Evolutionary conservation across 2,888 invertebrate species (phyloP).

Genomic region (Dynastes maya): DNA sequence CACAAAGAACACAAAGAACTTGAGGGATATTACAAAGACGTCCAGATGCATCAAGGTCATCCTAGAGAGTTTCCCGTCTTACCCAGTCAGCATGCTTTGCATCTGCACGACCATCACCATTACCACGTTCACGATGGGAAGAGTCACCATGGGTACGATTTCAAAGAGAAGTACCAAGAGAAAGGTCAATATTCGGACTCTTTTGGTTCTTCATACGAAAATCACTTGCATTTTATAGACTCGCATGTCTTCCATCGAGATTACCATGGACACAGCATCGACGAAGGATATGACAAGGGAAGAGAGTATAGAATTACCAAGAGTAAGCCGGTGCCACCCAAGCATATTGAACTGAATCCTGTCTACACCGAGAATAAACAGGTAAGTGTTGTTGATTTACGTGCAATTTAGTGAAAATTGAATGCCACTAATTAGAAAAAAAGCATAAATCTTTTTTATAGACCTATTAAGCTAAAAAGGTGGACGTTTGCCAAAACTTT

Average conservation of each 20-base stretch:
- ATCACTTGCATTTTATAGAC: conserved; percentile 68
- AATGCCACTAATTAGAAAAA: too few relatives aligned
- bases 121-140: conserved; percentile 57
- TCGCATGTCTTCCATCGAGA: conserved; percentile 68
- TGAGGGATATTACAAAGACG: conserved; percentile 60
- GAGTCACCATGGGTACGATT: conserved; percentile 53
- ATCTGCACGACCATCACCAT: conserved; percentile 59
- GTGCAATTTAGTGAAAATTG: too few relatives aligned
- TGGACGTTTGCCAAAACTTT: not conserved
- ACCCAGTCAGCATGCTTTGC: conserved; percentile 59
- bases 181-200: conserved; percentile 67
- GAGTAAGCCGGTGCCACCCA: conserved; percentile 65
- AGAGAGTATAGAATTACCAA: conserved; percentile 54
- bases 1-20: conserved; percentile 59
- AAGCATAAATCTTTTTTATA: not conserved
- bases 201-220: conserved; percentile 67
- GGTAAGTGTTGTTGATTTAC: conserved; percentile 61
- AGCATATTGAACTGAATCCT: conserved; percentile 67
- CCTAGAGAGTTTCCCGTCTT: conserved; percentile 66
- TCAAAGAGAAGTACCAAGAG: conserved; percentile 58
- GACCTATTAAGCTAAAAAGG: not conserved
- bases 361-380: conserved; percentile 67
- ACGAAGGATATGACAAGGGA: conserved; percentile 57
- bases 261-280: conserved; percentile 66
- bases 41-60: conserved; percentile 60